These are phyloP conservation scores for Dicrurus megarhynchus DNA, from an alignment of 2,113 vertebrate species.

Conservation along the genomic window DNA sequence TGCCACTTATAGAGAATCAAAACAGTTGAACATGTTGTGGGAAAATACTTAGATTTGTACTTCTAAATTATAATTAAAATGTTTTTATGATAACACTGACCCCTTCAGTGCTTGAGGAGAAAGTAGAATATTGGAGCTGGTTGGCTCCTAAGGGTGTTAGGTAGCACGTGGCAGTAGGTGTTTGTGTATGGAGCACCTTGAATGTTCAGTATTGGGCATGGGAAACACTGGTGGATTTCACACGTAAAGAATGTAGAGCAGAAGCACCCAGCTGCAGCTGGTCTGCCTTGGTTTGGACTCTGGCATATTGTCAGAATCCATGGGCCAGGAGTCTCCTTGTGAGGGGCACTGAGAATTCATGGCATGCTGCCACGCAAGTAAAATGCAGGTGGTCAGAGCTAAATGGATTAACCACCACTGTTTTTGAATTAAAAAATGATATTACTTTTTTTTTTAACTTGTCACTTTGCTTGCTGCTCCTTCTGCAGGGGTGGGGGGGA, in stretches of 20 bases:
- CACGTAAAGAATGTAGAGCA: neutral
- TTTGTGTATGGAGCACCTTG: neutral
- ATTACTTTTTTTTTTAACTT: neutral
- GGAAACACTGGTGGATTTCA: neutral
- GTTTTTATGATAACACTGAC: neutral
- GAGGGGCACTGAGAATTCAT: accelerated
- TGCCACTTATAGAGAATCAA: neutral
- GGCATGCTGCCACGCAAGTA: neutral
- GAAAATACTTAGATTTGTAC: neutral
- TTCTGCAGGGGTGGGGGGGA: accelerated
- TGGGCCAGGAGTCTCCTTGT: neutral
- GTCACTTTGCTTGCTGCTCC: neutral
- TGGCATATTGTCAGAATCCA: neutral
- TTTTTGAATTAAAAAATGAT: neutral
- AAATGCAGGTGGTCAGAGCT: neutral
- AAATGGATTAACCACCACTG: neutral
- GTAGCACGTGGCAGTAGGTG: neutral
- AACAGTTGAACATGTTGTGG: neutral
- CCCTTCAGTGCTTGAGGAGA: neutral
- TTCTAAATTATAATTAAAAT: neutral
- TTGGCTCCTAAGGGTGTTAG: neutral
- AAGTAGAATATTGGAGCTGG: neutral
- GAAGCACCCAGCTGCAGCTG: neutral
- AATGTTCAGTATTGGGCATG: neutral
- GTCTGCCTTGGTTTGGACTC: neutral